Base-by-base conservation (phyloP, 2,888 invertebrate species). In the Tachina lurida region DNA sequence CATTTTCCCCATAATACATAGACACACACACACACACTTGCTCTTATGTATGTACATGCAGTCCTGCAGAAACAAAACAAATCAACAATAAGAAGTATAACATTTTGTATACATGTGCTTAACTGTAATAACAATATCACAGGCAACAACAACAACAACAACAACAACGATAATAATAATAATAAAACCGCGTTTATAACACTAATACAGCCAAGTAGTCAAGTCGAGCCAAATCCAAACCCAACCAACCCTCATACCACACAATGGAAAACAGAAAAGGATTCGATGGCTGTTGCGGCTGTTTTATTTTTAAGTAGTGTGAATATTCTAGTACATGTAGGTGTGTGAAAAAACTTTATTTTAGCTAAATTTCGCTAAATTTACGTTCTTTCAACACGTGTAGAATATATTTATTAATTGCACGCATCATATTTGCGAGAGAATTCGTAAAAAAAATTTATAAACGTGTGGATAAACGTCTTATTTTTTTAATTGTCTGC, bases 101-200 rank as follows among this genome's bases (percentile, higher is more conserved):
- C 77, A 86, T 73, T 82, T 79, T 79, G 71, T 67, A 70, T 85
- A 81, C 84, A 81, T 70, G 80, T 77, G 80, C 79, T 84, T 79
- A 82, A 63, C 63, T 63, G 68, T 68, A 76, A 78, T 60, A 47
- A 31, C 31, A 31, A 31, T 31, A 31, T 31, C 31, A 31, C 31
- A 31, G 31, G 43, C 12, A 79, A 68, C n/a, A 84, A 52, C 60
- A 73, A 39, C 47, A 74, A 22, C 76, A 80, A 68, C 81, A 70
- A 22, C 76, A 77, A 68, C 81, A 74, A 67, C n/a, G 74, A 73
- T 81, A 80, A 67, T 45, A 78, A 82, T 76, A 80, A 73, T 84
- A 80, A 67, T 45, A 78, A 82, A 79, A 84, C 83, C 84, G 84
- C 84, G 85, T 84, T 83, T 87, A 88, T 84, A 82, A 77, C 79